Percentiles rank a stretch among this genome's conserved stretches.
phyloP scores from a whole-genome alignment of 2,797 vertebrate species.

The Melanotaenia parkinsoni region DNA sequence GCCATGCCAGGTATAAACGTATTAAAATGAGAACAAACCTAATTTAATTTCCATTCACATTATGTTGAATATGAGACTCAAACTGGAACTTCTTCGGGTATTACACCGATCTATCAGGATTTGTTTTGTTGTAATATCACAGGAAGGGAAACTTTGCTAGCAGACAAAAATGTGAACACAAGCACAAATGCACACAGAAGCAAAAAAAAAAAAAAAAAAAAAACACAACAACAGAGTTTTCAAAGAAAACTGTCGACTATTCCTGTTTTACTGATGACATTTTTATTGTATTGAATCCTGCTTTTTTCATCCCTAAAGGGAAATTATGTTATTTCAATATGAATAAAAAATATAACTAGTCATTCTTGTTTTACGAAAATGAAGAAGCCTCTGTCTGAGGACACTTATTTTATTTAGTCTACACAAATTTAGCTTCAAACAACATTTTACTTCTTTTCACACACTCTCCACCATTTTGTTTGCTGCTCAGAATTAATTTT shows the following conservation, averaged over 20 bases:
- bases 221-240: not conserved
- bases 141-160: not conserved
- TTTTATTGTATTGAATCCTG: not conserved
- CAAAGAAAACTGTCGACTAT: not conserved
- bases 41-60: not conserved
- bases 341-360: not conserved
- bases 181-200: not conserved
- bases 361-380: not conserved
- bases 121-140: not conserved
- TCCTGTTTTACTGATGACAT: not conserved
- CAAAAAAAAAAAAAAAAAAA: not conserved
- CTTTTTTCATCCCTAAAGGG: not conserved
- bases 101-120: not conserved
- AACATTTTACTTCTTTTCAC: not conserved
- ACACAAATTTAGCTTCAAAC: not conserved
- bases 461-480: not conserved
- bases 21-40: not conserved
- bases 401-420: not conserved
- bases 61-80: not conserved
- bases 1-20: slow-evolving; percentile 87
- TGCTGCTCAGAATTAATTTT: not conserved
- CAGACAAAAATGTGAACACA: not conserved
- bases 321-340: not conserved
- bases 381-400: not conserved
- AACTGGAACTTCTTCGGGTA: not conserved